Evolutionary conservation across 1,140 invertebrate species (phyloP).

Genomic region (Drosophila insularis): DNA sequence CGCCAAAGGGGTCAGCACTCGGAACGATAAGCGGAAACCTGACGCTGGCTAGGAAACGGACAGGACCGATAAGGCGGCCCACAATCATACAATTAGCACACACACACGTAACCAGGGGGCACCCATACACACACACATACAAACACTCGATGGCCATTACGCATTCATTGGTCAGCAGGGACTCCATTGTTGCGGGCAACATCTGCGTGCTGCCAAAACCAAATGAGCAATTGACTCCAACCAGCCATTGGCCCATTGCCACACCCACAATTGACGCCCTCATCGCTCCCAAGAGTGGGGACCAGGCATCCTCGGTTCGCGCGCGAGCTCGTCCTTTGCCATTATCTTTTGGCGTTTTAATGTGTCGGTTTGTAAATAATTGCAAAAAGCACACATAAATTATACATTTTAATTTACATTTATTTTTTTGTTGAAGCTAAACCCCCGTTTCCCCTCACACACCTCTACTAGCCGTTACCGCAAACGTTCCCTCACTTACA

Average conservation of each 20-base stretch:
- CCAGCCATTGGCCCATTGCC: slow-evolving; percentile 21
- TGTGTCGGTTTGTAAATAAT: slow-evolving; percentile 81
- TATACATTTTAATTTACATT: slow-evolving; percentile 81
- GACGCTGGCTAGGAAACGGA: slow-evolving; percentile 52
- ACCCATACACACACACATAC: slow-evolving; percentile 5
- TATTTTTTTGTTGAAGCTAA: slow-evolving; percentile 51
- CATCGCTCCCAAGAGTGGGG: neutral
- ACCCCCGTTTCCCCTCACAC: slow-evolving; percentile 34
- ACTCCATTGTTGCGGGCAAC: slow-evolving; percentile 61
- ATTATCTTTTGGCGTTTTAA: slow-evolving; percentile 75
- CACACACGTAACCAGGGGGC: slow-evolving; percentile 11
- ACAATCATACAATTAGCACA: slow-evolving; percentile 47
- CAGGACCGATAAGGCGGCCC: slow-evolving; percentile 60
- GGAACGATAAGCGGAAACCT: slow-evolving; percentile 56
- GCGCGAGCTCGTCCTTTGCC: slow-evolving; percentile 4
- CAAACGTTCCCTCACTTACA: slow-evolving; percentile 9
- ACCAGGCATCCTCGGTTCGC: neutral
- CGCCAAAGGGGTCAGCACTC: slow-evolving; percentile 65
- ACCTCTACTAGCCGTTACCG: neutral
- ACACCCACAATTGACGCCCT: slow-evolving; percentile 13
- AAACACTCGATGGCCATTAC: slow-evolving; percentile 57
- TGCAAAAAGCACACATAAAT: slow-evolving; percentile 73
- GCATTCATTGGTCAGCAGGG: slow-evolving; percentile 77
- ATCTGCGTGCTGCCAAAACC: slow-evolving; percentile 78
- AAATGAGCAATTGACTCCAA: slow-evolving; percentile 76